Evolutionary conservation across 2,797 vertebrate genomes (phyloP).

Genomic region (Acanthiza pusilla): DNA sequence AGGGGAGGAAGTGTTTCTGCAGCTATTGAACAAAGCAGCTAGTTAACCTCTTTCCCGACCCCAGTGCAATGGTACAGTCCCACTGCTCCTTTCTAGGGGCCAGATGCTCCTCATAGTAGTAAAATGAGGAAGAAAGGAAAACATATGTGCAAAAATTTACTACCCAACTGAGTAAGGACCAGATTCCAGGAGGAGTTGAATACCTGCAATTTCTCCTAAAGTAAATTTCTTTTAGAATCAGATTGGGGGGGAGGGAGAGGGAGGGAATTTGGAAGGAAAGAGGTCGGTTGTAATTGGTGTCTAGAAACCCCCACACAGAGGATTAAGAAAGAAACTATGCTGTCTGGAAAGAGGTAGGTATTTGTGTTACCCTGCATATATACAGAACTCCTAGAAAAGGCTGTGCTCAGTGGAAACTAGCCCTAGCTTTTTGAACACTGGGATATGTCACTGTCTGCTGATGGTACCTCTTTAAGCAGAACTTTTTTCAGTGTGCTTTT

Average conservation of each 20-base stretch:
- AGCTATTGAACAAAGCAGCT: conserved; percentile 14
- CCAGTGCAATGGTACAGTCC: neutral
- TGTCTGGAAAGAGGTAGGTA: neutral
- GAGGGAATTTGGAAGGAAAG: neutral
- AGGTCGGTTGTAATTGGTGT: conserved; percentile 11
- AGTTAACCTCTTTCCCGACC: neutral
- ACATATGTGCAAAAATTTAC: conserved; percentile 35
- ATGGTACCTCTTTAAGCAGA: neutral
- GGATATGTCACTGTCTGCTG: neutral
- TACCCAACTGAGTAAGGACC: neutral
- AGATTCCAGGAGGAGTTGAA: neutral
- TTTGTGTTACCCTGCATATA: neutral
- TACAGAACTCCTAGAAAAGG: neutral
- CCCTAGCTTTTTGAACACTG: neutral
- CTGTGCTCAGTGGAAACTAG: neutral
- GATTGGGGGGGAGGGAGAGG: neutral
- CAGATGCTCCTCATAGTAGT: conserved; percentile 32
- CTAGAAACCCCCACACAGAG: conserved; percentile 33
- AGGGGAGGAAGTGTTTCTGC: conserved; percentile 40
- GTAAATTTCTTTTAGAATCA: neutral
- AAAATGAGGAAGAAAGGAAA: neutral
- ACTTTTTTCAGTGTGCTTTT: neutral
- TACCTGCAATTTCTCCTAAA: neutral
- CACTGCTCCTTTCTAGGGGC: conserved; percentile 14
- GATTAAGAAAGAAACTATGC: conserved; percentile 47